Base-by-base conservation (phyloP, 2,113 vertebrate species). In the Emydura subglobosa region DNA sequence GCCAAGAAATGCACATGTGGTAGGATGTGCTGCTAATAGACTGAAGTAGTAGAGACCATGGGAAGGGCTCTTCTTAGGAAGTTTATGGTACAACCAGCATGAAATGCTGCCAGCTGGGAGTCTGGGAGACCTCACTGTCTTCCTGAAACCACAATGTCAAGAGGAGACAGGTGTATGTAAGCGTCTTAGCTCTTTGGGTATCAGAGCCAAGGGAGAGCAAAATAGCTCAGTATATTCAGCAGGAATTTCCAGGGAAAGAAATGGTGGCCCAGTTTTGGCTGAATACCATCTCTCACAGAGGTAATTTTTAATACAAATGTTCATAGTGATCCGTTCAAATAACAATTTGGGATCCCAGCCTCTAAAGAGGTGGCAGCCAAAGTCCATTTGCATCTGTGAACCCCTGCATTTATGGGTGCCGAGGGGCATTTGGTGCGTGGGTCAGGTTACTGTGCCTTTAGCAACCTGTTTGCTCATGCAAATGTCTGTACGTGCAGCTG, bases 11-110 rank as follows among this genome's bases (percentile, higher is more conserved):
- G 25, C 25, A 29, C 39, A 76, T 19, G n/a, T 7, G 39, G 24
- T 78, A 78, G 42, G 22, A 47, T 78, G 96, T 95, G 95, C 96
- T 6, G 90, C 96, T 97, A 97, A 80, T 97, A 76, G 91, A 82
- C 76, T 94, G 94, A 34, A 34, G 94, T 34, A 95, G 97, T 97
- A 97, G 59, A 51, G 21, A 4, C 50, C 2, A 6, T 14, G 24
- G 5, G 25, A 27, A 2, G 96, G 5, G 94, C 95, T 9, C 1
- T 57, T 91, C 57, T 12, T 95, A 78, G 94, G 92, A 87, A 86
- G 5, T 95, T 95, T 97, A 95, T 92, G 91, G 95, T 1, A 82
- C 57, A 84, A 89, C 88, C 61, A 86, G 44, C 84, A 80, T 11
- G 90, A 24, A 91, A 91, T 65, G 96, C 92, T 14, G 94, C 80